phyloP scores from a whole-genome alignment of 2,888 invertebrate species.

The Zelleria hepariella region DNA sequence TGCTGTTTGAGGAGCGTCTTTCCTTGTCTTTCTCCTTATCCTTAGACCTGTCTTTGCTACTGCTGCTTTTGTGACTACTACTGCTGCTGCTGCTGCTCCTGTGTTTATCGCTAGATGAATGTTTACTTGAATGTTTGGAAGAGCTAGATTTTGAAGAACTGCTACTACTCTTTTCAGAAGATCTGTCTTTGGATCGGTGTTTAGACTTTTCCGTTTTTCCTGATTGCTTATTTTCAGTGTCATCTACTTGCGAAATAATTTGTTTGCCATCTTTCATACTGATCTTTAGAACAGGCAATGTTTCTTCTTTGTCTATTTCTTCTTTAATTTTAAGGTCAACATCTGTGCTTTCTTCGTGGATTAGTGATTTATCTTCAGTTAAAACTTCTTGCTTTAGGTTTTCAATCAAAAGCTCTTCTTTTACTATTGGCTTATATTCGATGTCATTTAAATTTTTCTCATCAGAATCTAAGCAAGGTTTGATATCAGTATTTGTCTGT shows the following conservation, averaged over 20 bases:
- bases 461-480: conserved; percentile 14
- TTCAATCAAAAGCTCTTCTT: conserved; percentile 9
- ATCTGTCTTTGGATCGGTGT: conserved; percentile 60
- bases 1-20: conserved; percentile 30
- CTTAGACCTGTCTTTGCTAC: conserved; percentile 32
- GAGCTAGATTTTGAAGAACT: conserved; percentile 36
- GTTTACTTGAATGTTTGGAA: conserved; percentile 56
- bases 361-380: conserved; percentile 11
- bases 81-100: conserved; percentile 42
- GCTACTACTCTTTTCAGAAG: conserved; percentile 62
- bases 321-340: conserved; percentile 20
- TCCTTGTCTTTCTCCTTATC: conserved; percentile 35
- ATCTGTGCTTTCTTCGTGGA: neutral
- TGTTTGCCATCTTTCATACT: conserved; percentile 81
- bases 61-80: conserved; percentile 52
- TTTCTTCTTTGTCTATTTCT: conserved; percentile 39
- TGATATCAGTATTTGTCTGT: conserved; percentile 25
- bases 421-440: conserved; percentile 19
- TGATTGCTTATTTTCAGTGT: conserved; percentile 37
- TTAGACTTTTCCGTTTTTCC: conserved; percentile 36
- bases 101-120: conserved; percentile 43
- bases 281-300: conserved; percentile 71
- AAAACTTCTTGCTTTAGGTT: conserved; percentile 16
- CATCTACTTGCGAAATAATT: conserved; percentile 74
- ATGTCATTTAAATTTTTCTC: conserved; percentile 14